phyloP scores from a whole-genome alignment of 2,797 vertebrate species.

The Smutsia temminckii region DNA sequence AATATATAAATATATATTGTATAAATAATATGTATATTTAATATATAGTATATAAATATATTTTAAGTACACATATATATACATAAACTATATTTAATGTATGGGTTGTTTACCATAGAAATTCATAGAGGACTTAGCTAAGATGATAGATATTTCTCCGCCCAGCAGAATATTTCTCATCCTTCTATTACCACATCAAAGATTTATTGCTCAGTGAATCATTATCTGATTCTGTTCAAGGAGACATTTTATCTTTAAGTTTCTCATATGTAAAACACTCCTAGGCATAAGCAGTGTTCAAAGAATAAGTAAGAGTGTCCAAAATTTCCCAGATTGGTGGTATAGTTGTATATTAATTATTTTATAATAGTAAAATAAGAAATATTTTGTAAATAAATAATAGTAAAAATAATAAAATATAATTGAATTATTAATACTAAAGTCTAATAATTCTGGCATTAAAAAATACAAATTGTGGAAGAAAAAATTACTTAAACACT shows the following conservation, averaged over 20 bases:
- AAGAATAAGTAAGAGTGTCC: background rate
- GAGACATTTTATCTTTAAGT: background rate
- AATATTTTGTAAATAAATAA: too few species aligned
- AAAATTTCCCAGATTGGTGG: background rate
- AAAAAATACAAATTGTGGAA: background rate
- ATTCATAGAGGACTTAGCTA: background rate
- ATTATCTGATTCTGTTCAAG: background rate
- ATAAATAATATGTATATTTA: too few species aligned
- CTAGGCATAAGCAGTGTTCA: background rate
- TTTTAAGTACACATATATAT: too few species aligned
- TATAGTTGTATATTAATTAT: too few species aligned
- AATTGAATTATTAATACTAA: background rate
- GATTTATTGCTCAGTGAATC: background rate
- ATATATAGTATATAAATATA: too few species aligned
- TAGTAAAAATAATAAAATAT: background rate
- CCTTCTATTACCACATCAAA: background rate
- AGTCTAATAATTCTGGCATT: background rate
- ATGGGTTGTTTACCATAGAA: background rate
- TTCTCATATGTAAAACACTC: background rate
- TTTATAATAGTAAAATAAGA: too few species aligned
- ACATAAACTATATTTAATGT: background rate
- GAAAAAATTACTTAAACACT: background rate
- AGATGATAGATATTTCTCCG: background rate
- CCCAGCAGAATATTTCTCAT: background rate
- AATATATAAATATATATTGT: background rate